Evolutionary conservation across 2,113 vertebrate species (phyloP).

Genomic region (Ageneiosus marmoratus): DNA sequence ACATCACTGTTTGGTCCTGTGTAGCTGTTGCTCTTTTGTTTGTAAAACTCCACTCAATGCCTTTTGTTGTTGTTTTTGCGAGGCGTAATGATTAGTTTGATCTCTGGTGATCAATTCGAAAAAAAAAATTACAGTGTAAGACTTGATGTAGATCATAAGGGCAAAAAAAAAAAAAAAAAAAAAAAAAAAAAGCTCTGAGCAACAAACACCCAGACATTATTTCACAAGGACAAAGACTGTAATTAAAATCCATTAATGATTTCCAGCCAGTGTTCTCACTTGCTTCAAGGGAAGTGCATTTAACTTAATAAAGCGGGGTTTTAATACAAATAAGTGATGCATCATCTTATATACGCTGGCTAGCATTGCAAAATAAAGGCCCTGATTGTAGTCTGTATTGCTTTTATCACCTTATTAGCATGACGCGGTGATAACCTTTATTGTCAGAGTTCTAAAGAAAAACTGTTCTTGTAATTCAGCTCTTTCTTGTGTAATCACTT

Average conservation of each 20-base stretch:
- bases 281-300: constrained; percentile 37
- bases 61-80: background rate
- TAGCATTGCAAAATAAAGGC: constrained; percentile 31
- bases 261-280: constrained; percentile 39
- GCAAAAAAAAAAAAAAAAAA: constrained; percentile 12
- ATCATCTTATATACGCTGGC: constrained; percentile 28
- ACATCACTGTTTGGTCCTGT: constrained; percentile 18
- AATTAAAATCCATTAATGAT: constrained; percentile 56
- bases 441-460: constrained; percentile 61
- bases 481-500: constrained; percentile 67
- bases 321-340: constrained; percentile 24
- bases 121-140: constrained; percentile 25
- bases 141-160: constrained; percentile 33
- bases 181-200: constrained; percentile 41
- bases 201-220: constrained; percentile 39
- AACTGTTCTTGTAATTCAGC: constrained; percentile 65
- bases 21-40: background rate
- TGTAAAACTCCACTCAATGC: background rate
- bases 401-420: constrained; percentile 22
- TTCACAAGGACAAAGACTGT: constrained; percentile 46
- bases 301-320: constrained; percentile 41
- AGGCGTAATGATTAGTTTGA: constrained; percentile 13
- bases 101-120: constrained; percentile 31
- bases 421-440: constrained; percentile 58
- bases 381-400: constrained; percentile 49